Evolutionary conservation across 2,888 invertebrate genomes (phyloP).

Genomic region (Conistra vaccinii): DNA sequence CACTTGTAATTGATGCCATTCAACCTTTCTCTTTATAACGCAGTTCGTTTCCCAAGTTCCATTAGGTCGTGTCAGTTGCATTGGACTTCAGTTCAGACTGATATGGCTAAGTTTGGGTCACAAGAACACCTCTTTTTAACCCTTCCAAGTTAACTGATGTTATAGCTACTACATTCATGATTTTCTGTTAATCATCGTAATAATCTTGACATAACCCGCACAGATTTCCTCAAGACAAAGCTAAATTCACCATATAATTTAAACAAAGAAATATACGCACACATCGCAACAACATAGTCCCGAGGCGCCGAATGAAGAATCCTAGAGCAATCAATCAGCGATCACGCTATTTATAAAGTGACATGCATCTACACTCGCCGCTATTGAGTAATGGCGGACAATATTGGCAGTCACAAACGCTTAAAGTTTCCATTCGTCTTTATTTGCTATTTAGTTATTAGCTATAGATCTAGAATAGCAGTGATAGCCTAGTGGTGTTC

Average conservation of each 20-base stretch:
- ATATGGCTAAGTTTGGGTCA: background rate
- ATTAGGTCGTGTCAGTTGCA: background rate
- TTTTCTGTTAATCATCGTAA: background rate
- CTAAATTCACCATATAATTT: background rate
- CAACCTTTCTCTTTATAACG: no score
- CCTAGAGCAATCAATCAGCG: conserved; percentile 51
- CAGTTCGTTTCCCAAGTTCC: no score
- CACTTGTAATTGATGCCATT: no score
- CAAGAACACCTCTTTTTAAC: background rate
- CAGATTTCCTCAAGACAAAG: background rate
- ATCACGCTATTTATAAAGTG: conserved; percentile 73
- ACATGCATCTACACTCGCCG: conserved; percentile 61
- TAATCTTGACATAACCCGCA: background rate
- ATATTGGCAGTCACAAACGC: conserved; percentile 70
- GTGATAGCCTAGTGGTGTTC: no score
- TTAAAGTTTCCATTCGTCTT: conserved; percentile 58
- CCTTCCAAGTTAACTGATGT: background rate
- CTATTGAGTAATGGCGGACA: conserved; percentile 75
- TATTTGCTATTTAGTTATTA: conserved; percentile 8
- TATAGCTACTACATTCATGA: background rate
- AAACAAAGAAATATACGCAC: conserved; percentile 4
- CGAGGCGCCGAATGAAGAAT: conserved; percentile 39
- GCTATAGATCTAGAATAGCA: no score
- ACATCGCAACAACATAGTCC: background rate
- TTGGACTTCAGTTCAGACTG: background rate